Evolutionary conservation across 2,888 invertebrate genomes (phyloP).

Genomic region (Tethea ocularis): DNA sequence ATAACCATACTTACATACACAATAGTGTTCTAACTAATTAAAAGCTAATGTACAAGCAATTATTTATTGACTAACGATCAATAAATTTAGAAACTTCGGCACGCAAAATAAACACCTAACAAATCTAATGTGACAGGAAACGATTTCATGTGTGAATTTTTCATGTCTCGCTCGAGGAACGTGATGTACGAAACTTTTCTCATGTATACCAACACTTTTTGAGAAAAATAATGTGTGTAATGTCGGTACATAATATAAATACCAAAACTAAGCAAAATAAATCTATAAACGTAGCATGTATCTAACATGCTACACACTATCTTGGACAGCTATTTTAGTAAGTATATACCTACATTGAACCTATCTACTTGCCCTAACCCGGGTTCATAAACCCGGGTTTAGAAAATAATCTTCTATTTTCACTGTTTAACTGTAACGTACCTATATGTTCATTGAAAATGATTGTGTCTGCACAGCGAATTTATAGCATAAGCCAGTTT

Average conservation of each 20-base stretch:
- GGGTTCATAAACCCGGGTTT: too few species aligned
- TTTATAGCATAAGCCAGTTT: constrained; percentile 9
- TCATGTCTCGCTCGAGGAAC: constrained; percentile 1
- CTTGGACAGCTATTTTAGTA: too few species aligned
- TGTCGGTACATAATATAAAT: too few species aligned
- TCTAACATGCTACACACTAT: too few species aligned
- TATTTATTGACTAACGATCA: background rate
- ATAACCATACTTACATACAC: background rate
- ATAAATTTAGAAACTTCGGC: background rate
- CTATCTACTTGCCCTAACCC: too few species aligned
- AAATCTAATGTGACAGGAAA: constrained; percentile 6
- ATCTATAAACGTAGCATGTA: too few species aligned
- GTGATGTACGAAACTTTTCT: background rate
- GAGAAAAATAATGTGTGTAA: too few species aligned
- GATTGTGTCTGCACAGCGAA: constrained; percentile 2
- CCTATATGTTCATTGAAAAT: constrained; percentile 5
- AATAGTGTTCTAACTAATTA: too few species aligned
- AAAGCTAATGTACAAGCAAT: too few species aligned
- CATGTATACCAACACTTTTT: background rate
- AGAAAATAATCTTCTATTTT: background rate
- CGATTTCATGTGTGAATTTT: constrained; percentile 7
- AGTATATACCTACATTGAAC: too few species aligned
- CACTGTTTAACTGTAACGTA: constrained; percentile 1
- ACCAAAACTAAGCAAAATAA: too few species aligned
- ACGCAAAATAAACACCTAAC: background rate